Evolutionary conservation across 2,797 vertebrate genomes (phyloP), one percentile per base, ranked within the genome.

Genomic region (Tenualosa ilisha): DNA sequence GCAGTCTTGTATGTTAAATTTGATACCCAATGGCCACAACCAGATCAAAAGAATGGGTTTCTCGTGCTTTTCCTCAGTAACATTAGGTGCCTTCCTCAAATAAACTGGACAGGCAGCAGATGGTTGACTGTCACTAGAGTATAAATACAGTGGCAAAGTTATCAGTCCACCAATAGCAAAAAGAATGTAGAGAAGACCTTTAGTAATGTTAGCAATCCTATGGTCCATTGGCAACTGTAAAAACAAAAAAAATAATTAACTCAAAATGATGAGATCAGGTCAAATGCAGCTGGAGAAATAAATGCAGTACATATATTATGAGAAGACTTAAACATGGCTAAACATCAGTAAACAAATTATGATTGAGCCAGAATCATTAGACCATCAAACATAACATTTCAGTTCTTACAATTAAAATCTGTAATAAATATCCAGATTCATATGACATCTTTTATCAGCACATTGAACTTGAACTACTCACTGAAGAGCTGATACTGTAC

Each of bases 1-100:
- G 63, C 63, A 68, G 12, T 68, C 63, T 68, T 68, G 1, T 0
- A 68, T 37, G 11, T 68, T 3, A 12, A 68, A 12, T 13, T 15
- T 68, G 0, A 68, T 1, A 63, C 12, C 26, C 2, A 0, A 12
- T 31, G 26, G 26, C 63, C 26, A 31, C 9, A 68, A 37, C 63
- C 63, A 68, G 26, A 68, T 15, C 63, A 68, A 68, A 12, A 68
- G 63, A 68, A 68, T 68, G 26, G 63, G 63, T 37, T 31, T 68
- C 63, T 15, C 26, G 15, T 26, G 11, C 26, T 68, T 68, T 15
- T 13, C n/a, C 63, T 13, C 26, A 13, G 24, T 31, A 12, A 68
- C 63, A 68, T 13, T 26, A 59, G 56, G 56, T 22, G 6, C 56
- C 59, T 24, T 63, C 13, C 2, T n/a, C 0, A 31, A 24, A 37